Conservation (phyloP, 2,888 invertebrate species). For the Anarsia innoxiella region DNA sequence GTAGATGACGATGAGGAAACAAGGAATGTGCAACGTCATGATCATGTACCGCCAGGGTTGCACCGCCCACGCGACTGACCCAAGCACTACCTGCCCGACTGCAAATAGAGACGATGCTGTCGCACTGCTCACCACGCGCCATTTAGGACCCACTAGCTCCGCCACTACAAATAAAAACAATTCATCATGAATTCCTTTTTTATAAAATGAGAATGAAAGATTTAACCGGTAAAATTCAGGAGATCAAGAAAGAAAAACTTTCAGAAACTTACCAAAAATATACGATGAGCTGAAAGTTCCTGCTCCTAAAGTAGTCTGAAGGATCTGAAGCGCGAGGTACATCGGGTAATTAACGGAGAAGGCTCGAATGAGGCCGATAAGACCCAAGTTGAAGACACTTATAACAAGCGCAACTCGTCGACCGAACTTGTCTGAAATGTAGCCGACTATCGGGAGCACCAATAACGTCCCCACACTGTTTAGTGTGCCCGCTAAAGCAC, state of each 20-base stretch:
- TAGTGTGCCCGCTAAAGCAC: slow-evolving; percentile 83
- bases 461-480: slow-evolving; percentile 83
- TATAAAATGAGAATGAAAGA: too few relatives aligned
- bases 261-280: slow-evolving; percentile 59
- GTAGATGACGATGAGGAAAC: slow-evolving; percentile 75
- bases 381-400: slow-evolving; percentile 54
- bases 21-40: slow-evolving; percentile 77
- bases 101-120: slow-evolving; percentile 78
- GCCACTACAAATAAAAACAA: slow-evolving; percentile 75
- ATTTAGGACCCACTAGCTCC: slow-evolving; percentile 80
- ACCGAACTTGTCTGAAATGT: slow-evolving; percentile 78
- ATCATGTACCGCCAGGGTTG: slow-evolving; percentile 78
- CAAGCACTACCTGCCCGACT: slow-evolving; percentile 77
- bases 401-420: slow-evolving; percentile 53
- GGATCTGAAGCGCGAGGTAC: slow-evolving; percentile 54
- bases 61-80: slow-evolving; percentile 75
- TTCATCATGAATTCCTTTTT: too few relatives aligned
- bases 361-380: slow-evolving; percentile 51
- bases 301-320: slow-evolving; percentile 59
- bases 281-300: slow-evolving; percentile 62
- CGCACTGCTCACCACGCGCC: slow-evolving; percentile 78
- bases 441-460: slow-evolving; percentile 79
- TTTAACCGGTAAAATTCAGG: too few relatives aligned
- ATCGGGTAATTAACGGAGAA: slow-evolving; percentile 60
- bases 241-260: too few relatives aligned